phyloP scores from a whole-genome alignment of 2,113 vertebrate species.

The Formicarius rufipectus region DNA sequence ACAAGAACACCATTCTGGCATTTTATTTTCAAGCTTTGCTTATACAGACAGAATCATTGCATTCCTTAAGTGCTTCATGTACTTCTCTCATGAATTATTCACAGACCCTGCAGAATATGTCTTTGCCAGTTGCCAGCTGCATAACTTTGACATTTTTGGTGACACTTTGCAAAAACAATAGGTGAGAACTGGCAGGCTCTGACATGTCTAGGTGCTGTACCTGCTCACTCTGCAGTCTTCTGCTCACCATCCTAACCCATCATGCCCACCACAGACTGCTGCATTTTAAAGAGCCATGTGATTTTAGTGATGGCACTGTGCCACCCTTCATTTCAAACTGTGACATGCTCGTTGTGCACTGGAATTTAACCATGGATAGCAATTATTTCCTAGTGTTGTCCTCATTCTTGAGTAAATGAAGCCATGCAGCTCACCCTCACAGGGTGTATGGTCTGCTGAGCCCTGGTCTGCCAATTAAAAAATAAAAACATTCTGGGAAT shows the following conservation, averaged over 20 bases:
- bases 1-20: background rate
- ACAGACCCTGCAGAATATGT: background rate
- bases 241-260: background rate
- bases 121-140: background rate
- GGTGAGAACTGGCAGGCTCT: background rate
- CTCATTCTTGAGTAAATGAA: slow-evolving; percentile 2
- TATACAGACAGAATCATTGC: background rate
- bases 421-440: background rate
- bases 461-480: background rate
- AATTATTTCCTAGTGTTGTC: background rate
- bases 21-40: slow-evolving; percentile 25
- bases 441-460: background rate
- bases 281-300: background rate
- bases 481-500: background rate
- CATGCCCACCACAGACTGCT: background rate
- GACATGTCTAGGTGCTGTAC: background rate
- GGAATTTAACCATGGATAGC: background rate
- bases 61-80: background rate
- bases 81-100: background rate
- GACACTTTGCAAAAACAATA: background rate
- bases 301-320: background rate
- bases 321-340: background rate
- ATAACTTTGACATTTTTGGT: background rate
- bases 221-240: background rate
- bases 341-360: background rate